phyloP scores from a whole-genome alignment of 2,113 vertebrate genomes.

The Trematomus loennbergii region DNA sequence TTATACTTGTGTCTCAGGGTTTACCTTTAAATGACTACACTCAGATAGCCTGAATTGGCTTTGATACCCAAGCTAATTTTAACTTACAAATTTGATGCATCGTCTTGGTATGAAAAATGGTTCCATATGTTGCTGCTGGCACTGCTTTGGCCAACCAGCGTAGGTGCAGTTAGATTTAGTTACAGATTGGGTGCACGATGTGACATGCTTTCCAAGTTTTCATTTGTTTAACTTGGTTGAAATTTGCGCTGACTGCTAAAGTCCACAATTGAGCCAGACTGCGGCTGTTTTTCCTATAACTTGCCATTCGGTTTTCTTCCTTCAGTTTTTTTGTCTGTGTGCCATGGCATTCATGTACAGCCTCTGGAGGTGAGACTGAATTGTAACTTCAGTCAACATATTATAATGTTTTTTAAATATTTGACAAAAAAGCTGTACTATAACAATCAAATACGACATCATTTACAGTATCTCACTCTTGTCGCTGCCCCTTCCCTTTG shows the following conservation, averaged over 20 bases:
- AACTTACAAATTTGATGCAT: not conserved
- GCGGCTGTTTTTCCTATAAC: not conserved
- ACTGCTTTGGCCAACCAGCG: not conserved
- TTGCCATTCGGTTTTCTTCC: not conserved
- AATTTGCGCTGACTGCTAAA: slow-evolving; percentile 34
- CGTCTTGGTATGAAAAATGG: not conserved
- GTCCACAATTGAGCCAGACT: slow-evolving; percentile 22
- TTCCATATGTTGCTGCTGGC: slow-evolving; percentile 20
- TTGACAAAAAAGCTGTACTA: not conserved
- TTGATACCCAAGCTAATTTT: not conserved
- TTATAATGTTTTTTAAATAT: not conserved
- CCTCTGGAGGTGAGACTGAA: not conserved
- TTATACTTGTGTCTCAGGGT: not conserved
- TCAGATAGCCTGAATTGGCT: slow-evolving; percentile 2
- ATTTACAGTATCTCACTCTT: too few species aligned
- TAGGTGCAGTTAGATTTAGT: slow-evolving; percentile 11
- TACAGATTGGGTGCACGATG: slow-evolving; percentile 9
- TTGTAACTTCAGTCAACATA: not conserved
- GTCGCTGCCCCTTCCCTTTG: too few species aligned
- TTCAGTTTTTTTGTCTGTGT: not conserved
- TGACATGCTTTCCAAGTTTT: slow-evolving; percentile 17
- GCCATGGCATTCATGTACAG: not conserved
- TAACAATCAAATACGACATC: not conserved
- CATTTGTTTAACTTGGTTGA: slow-evolving; percentile 37
- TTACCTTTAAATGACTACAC: slow-evolving; percentile 21